These are phyloP conservation scores for Gandaritis pyraliata DNA, from an alignment of 2,888 invertebrate genomes.

Conservation along the genomic window DNA sequence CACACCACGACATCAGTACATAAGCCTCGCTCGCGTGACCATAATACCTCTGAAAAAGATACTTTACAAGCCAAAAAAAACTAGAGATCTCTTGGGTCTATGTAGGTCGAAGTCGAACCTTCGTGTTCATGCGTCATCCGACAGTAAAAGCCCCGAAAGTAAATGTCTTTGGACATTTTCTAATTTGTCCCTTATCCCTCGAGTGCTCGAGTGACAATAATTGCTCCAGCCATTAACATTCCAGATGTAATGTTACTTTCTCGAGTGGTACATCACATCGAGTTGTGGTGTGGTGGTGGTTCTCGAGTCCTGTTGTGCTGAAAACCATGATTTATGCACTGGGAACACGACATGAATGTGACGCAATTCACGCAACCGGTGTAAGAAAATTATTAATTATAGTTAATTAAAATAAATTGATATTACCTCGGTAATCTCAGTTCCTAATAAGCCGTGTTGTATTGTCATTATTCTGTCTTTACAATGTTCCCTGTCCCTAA, in stretches of 20 bases:
- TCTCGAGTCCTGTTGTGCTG: conserved; percentile 51
- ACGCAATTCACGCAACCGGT: conserved; percentile 26
- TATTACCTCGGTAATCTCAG: no score
- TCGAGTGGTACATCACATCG: conserved; percentile 52
- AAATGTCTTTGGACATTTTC: conserved; percentile 44
- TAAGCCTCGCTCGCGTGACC: conserved; percentile 42
- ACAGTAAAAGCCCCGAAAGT: conserved; percentile 42
- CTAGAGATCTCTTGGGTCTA: conserved; percentile 38
- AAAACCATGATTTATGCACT: conserved; percentile 38
- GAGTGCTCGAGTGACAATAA: conserved; percentile 61
- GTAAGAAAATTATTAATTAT: conserved; percentile 8
- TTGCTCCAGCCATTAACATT: conserved; percentile 72
- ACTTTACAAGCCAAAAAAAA: conserved; percentile 25
- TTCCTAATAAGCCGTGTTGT: no score
- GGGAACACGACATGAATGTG: conserved; percentile 30
- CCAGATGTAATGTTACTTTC: conserved; percentile 64
- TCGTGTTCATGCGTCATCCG: conserved; percentile 42
- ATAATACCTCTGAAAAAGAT: conserved; percentile 35
- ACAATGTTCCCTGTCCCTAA: no score
- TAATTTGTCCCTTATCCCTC: conserved; percentile 59
- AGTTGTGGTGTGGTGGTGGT: no score
- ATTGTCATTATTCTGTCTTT: no score
- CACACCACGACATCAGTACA: conserved; percentile 45
- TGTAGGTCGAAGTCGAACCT: conserved; percentile 33
- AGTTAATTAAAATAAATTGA: conserved; percentile 3